These are phyloP conservation scores for Poecilia picta DNA, from an alignment of 2,797 vertebrate genomes.

Conservation along the genomic window DNA sequence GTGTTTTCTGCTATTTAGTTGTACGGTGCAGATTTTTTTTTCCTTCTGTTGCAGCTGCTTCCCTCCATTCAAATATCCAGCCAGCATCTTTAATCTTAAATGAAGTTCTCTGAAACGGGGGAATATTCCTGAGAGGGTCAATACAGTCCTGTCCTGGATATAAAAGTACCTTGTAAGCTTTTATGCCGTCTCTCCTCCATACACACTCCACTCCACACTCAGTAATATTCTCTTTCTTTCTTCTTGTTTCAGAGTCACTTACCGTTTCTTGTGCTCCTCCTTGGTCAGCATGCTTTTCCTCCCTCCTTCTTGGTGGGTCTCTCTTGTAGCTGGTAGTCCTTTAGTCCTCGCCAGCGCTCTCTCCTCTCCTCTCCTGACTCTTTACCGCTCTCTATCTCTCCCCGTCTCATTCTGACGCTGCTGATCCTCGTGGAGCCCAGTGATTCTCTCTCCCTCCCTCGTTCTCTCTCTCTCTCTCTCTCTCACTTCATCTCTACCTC, in stretches of 20 bases:
- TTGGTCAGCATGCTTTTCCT: slow-evolving; percentile 41
- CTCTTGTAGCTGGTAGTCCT: slow-evolving; percentile 60
- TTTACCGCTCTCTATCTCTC: slow-evolving; percentile 61
- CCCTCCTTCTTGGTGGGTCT: slow-evolving; percentile 34
- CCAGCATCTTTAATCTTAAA: slow-evolving; percentile 44
- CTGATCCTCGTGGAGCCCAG: slow-evolving; percentile 63
- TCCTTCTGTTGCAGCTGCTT: slow-evolving; percentile 15
- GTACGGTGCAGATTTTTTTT: slow-evolving; percentile 19
- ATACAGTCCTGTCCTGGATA: slow-evolving; percentile 21
- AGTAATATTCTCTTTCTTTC: slow-evolving; percentile 19
- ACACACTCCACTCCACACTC: slow-evolving; percentile 26
- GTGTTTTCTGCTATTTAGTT: slow-evolving; percentile 6
- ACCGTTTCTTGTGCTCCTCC: slow-evolving; percentile 54
- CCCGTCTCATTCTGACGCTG: slow-evolving; percentile 68
- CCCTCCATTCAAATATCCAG: slow-evolving; percentile 15
- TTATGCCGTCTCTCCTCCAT: slow-evolving; percentile 19
- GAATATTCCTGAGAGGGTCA: slow-evolving; percentile 32
- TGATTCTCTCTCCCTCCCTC: slow-evolving; percentile 55
- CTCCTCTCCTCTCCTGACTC: slow-evolving; percentile 50
- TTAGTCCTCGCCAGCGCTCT: slow-evolving; percentile 55
- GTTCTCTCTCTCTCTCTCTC: background rate
- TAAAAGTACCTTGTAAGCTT: slow-evolving; percentile 32
- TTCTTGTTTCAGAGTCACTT: slow-evolving; percentile 38
- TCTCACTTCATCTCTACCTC: background rate
- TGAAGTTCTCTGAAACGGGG: slow-evolving; percentile 39